A percentile compares a stretch with the other conserved stretches of the same genome.
Conservation (phyloP, 2,797 vertebrate genomes). For the Adelosebastes latens region DNA sequence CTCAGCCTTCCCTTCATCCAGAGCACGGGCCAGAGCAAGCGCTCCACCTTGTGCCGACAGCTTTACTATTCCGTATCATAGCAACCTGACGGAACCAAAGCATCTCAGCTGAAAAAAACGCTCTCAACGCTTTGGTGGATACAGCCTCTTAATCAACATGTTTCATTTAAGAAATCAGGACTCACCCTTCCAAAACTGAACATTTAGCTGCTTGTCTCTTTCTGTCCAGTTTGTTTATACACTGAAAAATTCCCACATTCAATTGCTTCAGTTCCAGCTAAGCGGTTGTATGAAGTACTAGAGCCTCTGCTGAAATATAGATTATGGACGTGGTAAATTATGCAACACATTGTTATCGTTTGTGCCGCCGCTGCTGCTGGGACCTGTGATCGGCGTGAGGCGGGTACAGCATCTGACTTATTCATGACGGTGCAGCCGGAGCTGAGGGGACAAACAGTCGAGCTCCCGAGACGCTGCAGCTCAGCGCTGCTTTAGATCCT, state of each 20-base stretch:
- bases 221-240: neutral
- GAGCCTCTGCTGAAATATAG: conserved; percentile 41
- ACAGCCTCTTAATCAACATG: neutral
- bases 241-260: neutral
- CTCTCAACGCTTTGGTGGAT: too few relatives aligned
- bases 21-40: too few relatives aligned
- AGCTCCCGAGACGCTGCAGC: neutral
- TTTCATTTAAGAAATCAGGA: neutral
- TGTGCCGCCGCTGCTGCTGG: neutral
- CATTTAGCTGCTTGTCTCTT: neutral
- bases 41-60: too few relatives aligned
- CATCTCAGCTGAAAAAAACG: too few relatives aligned
- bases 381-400: neutral
- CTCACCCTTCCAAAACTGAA: neutral
- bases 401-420: conserved; percentile 44
- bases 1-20: too few relatives aligned
- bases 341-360: conserved; percentile 22
- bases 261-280: conserved; percentile 1
- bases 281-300: conserved; percentile 4
- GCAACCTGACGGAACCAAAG: too few relatives aligned
- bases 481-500: neutral
- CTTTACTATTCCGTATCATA: too few relatives aligned
- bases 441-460: neutral
- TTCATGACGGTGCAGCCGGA: conserved; percentile 48
- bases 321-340: conserved; percentile 35